Evolutionary conservation across 2,113 vertebrate species (phyloP).

Genomic region (Synchiropus splendidus): DNA sequence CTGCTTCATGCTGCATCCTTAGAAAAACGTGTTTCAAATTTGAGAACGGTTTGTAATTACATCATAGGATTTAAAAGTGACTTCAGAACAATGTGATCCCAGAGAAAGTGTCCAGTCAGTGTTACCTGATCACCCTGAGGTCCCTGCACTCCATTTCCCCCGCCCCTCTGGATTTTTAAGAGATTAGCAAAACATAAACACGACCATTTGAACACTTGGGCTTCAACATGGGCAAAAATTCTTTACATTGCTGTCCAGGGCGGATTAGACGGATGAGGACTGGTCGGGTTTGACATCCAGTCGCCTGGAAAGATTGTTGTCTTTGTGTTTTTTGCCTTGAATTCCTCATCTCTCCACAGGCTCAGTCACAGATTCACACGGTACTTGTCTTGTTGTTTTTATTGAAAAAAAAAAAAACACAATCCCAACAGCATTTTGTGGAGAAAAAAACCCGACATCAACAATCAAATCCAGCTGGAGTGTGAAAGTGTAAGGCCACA

Average conservation of each 20-base stretch:
- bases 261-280: conserved; percentile 11
- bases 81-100: neutral
- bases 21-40: too few relatives aligned
- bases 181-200: too few relatives aligned
- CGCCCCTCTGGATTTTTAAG: neutral
- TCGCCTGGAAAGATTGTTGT: conserved; percentile 47
- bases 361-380: neutral
- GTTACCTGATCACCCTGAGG: conserved; percentile 25
- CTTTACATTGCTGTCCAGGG: conserved; percentile 5
- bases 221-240: conserved; percentile 2
- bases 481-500: conserved; percentile 8
- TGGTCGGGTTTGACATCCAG: conserved; percentile 22
- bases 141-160: conserved; percentile 34
- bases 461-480: conserved; percentile 24
- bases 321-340: conserved; percentile 14
- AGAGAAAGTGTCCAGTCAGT: neutral
- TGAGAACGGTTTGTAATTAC: too few relatives aligned
- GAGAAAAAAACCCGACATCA: conserved; percentile 19
- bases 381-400: conserved; percentile 19
- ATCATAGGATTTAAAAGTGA: too few relatives aligned
- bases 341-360: conserved; percentile 1
- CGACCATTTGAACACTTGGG: neutral
- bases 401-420: conserved; percentile 49
- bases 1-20: too few relatives aligned
- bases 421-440: conserved; percentile 37